Percentiles rank a stretch among this genome's conserved stretches.
phyloP scores from a whole-genome alignment of 1,140 invertebrate genomes.

The Drosophila repletoides region DNA sequence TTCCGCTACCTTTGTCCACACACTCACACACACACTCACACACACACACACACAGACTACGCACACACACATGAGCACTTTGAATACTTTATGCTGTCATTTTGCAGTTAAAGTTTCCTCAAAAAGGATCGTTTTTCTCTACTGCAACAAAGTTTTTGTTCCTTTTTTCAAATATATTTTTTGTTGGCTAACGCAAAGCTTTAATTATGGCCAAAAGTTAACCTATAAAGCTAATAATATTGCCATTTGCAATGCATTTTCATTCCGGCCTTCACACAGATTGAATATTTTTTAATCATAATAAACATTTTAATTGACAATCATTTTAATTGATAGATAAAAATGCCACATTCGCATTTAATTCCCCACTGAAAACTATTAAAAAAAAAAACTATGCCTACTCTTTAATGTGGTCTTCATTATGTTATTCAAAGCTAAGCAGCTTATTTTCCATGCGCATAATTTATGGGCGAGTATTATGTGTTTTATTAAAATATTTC shows the following conservation, averaged over 20 bases:
- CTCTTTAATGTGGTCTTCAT: not conserved
- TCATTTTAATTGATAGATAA: too few species aligned
- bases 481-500: slow-evolving; percentile 19
- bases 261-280: too few species aligned
- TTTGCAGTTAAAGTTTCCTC: slow-evolving; percentile 51
- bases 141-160: slow-evolving; percentile 23
- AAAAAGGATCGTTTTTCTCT: too few species aligned
- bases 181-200: too few species aligned
- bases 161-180: too few species aligned
- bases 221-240: too few species aligned
- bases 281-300: too few species aligned
- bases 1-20: slow-evolving; percentile 9
- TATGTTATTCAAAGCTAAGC: slow-evolving; percentile 19
- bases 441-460: slow-evolving; percentile 20
- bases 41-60: slow-evolving; percentile 8
- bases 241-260: too few species aligned
- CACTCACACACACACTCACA: slow-evolving; percentile 11
- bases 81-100: slow-evolving; percentile 62
- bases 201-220: too few species aligned
- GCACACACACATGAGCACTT: slow-evolving; percentile 20
- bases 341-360: too few species aligned
- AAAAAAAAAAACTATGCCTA: not conserved
- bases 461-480: not conserved
- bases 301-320: too few species aligned
- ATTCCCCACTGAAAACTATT: too few species aligned